Base-by-base conservation (phyloP, 2,888 invertebrate species). In the Morpho achilles region DNA sequence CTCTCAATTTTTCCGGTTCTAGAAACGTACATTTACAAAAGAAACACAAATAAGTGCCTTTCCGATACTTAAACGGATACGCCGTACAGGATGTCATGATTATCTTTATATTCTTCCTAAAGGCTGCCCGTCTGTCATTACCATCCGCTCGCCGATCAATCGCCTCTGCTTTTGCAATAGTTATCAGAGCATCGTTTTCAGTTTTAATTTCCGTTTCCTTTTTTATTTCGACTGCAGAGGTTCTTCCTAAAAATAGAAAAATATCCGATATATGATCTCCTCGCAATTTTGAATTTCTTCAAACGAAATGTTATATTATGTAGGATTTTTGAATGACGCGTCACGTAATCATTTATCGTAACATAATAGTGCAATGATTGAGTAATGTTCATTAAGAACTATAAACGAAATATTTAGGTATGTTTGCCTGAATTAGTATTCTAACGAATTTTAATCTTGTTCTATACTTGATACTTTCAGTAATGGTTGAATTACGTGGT, bases 161-260 rank as follows among this genome's bases (percentile, higher is more conserved):
- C 50, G 42, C 53, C 50, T 59, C 57, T 45, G 58, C 47, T 48
- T 57, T 64, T 43, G 53, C 52, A 40, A 61, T 45, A 22, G 40
- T 23, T 23, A 54, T 7, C 48, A 43, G 41, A 46, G 55, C 52
- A 45, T 48, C 50, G 52, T 53, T 59, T n/a, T 58, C 58, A 43
- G 56, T 22, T 40, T 54, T 55, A 22, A 58, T 58, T 52, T 60
- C 64, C 59, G 47, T 60, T 61, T 76, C 74, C 72, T 80, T 82
- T 72, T 81, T 83, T 65, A 82, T 75, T 59, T 75, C 67, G 49
- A 77, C 83, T 71, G 79, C 77, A 50, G 70, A 66, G 79, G 82
- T 82, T 76, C 77, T 77, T 83, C 89, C 88, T 89, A 89, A 87
- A 89, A 89, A 89, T 86, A 89, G 81, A 88, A 87, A 87, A 88